A percentile compares a stretch with the other conserved stretches of the same genome.
Conservation (phyloP, 1,140 invertebrate genomes). For the Drosophila lowei region DNA sequence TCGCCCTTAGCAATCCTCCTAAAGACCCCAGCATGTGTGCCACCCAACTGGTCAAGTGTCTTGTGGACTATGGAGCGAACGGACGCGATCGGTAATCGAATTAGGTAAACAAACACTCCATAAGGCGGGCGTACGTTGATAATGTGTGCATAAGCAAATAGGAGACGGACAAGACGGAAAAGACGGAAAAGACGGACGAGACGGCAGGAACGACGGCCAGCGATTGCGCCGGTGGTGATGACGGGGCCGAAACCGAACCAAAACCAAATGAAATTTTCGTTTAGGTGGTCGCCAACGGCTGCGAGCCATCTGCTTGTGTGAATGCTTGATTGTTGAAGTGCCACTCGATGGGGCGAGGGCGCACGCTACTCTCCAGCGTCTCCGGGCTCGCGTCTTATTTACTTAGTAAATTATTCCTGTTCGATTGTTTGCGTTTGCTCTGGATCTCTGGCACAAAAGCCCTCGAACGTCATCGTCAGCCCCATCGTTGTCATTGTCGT, state of each 20-base stretch:
- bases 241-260: slow-evolving; percentile 45
- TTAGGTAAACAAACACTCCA: slow-evolving; percentile 80
- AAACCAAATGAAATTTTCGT: slow-evolving; percentile 74
- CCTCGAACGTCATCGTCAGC: slow-evolving; percentile 77
- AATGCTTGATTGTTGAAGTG: slow-evolving; percentile 82
- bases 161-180: slow-evolving; percentile 41
- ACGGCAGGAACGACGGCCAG: slow-evolving; percentile 24
- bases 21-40: slow-evolving; percentile 44
- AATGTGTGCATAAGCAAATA: slow-evolving; percentile 69
- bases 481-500: slow-evolving; percentile 6
- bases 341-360: slow-evolving; percentile 76
- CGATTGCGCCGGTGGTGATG: slow-evolving; percentile 72
- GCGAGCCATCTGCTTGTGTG: slow-evolving; percentile 77
- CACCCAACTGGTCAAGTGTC: slow-evolving; percentile 79
- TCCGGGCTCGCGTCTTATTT: slow-evolving; percentile 65
- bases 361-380: slow-evolving; percentile 68
- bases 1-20: slow-evolving; percentile 7
- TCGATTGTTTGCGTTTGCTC: slow-evolving; percentile 80
- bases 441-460: slow-evolving; percentile 77
- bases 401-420: slow-evolving; percentile 82
- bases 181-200: neutral
- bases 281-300: slow-evolving; percentile 74
- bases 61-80: slow-evolving; percentile 75
- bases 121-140: slow-evolving; percentile 75
- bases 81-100: slow-evolving; percentile 80